These are phyloP conservation scores for Gnathonemus echidnorhynchus DNA, from an alignment of 2,113 vertebrate species.

Conservation along the genomic window DNA sequence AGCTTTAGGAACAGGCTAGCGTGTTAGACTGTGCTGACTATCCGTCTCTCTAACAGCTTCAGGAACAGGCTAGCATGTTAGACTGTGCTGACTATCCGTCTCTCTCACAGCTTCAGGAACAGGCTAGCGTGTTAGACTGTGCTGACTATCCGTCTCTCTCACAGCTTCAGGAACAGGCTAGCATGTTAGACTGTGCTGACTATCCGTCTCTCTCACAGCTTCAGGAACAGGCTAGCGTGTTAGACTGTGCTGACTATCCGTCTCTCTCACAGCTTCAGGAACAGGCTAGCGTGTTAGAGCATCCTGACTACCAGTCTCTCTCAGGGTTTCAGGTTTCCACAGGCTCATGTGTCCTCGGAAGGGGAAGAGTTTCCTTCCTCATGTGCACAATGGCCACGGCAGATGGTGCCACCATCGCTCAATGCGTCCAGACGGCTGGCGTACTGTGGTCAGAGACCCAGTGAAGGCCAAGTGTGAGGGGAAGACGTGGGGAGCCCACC, in stretches of 20 bases:
- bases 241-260: neutral
- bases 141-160: neutral
- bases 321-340: neutral
- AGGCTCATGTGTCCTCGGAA: neutral
- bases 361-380: conserved; percentile 8
- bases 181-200: neutral
- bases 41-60: neutral
- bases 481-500: neutral
- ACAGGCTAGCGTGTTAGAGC: neutral
- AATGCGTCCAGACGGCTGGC: neutral
- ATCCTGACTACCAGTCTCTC: neutral
- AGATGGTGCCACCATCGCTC: neutral
- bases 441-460: neutral
- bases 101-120: neutral
- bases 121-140: neutral
- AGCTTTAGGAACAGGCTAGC: neutral
- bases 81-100: neutral
- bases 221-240: neutral
- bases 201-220: neutral
- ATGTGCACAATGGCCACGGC: neutral
- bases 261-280: neutral
- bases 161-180: neutral
- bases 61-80: neutral
- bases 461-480: neutral
- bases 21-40: neutral